Conservation (phyloP, 2,888 invertebrate species). For the Euspilapteryx auroguttella region DNA sequence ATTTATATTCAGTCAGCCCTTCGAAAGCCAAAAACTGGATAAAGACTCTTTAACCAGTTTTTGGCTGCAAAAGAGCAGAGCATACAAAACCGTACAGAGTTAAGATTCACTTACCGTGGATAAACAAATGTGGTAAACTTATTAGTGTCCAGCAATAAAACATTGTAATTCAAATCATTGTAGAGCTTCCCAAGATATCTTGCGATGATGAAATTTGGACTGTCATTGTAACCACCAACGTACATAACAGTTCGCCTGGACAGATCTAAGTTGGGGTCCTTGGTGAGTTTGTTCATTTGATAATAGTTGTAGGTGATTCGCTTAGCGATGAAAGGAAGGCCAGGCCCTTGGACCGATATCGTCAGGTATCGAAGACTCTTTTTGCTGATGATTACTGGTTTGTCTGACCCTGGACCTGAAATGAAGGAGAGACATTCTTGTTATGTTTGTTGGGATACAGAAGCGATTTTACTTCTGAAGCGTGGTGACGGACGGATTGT, state of each 20-base stretch:
- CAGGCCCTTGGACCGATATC: conserved; percentile 2
- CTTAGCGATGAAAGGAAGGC: background rate
- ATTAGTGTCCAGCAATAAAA: background rate
- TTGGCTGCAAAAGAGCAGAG: too few species aligned
- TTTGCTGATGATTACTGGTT: conserved; percentile 3
- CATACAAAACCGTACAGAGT: too few species aligned
- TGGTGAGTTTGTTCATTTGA: conserved; percentile 1
- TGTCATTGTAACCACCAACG: background rate
- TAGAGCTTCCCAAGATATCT: background rate
- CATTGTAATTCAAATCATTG: background rate
- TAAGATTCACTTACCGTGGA: background rate
- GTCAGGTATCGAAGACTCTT: conserved; percentile 1
- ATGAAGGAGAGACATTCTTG: too few species aligned
- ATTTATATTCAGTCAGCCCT: too few species aligned
- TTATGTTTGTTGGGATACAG: too few species aligned
- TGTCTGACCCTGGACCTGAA: conserved; percentile 5
- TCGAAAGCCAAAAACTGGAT: too few species aligned
- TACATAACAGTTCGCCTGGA: background rate
- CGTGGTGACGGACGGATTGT: too few species aligned
- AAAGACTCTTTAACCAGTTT: too few species aligned
- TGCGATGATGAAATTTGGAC: background rate
- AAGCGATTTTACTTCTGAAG: too few species aligned
- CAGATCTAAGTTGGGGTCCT: conserved; percentile 4
- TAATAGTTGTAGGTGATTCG: conserved; percentile 1
- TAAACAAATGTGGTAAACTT: background rate